These are phyloP conservation scores for Axis porcinus DNA, from an alignment of 2,113 vertebrate species.

Conservation along the genomic window DNA sequence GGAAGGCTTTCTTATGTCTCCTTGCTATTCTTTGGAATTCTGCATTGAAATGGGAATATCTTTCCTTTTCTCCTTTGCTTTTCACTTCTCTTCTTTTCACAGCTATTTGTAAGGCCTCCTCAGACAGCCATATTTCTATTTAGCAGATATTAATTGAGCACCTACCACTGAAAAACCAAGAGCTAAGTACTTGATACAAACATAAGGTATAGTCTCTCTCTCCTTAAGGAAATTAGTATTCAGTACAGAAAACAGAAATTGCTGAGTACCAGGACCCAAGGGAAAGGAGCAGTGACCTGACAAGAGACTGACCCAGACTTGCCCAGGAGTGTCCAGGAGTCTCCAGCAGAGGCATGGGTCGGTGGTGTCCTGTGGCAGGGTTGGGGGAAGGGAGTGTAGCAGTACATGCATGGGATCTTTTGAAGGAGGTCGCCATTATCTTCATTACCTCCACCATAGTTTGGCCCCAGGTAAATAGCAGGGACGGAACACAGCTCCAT, in stretches of 20 bases:
- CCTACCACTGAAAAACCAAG: neutral
- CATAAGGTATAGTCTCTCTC: neutral
- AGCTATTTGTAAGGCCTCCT: no score
- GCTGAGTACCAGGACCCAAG: neutral
- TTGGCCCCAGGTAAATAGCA: neutral
- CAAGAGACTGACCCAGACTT: neutral
- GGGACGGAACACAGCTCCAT: neutral
- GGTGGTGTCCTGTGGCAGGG: neutral
- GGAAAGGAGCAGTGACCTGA: neutral
- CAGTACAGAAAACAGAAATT: constrained; percentile 3
- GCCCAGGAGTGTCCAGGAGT: neutral
- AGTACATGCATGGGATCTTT: neutral
- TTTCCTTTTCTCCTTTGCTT: no score
- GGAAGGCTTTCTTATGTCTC: no score
- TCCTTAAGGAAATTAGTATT: neutral
- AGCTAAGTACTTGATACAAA: neutral
- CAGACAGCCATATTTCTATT: neutral
- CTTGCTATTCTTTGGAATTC: no score
- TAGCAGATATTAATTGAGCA: neutral
- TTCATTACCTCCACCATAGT: neutral
- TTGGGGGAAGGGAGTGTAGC: neutral
- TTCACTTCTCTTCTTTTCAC: no score
- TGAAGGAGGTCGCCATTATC: neutral
- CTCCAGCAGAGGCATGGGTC: neutral
- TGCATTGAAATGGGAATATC: no score